Percentiles rank a stretch among this genome's conserved stretches.
Evolutionary conservation across 1,140 invertebrate genomes (phyloP).

Genomic region (Hyles vespertilio): DNA sequence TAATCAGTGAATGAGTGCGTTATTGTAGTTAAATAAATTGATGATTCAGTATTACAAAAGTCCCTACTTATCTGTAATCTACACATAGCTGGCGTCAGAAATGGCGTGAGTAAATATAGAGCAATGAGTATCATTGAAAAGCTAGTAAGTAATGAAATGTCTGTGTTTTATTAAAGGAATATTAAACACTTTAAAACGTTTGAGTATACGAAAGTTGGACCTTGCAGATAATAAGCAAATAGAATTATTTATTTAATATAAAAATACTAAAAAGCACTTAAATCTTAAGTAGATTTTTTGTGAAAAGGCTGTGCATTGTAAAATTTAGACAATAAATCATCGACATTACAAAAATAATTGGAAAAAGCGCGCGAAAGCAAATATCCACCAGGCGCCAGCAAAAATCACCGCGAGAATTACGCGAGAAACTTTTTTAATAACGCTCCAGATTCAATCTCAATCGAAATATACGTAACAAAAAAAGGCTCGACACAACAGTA

Average conservation of each 20-base stretch:
- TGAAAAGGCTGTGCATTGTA: slow-evolving; percentile 5
- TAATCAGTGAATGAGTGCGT: too few relatives aligned
- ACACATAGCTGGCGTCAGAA: too few relatives aligned
- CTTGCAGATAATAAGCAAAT: background rate
- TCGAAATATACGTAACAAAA: slow-evolving; percentile 68
- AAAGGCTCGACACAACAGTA: slow-evolving; percentile 51
- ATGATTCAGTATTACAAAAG: too few relatives aligned
- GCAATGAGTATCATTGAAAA: too few relatives aligned
- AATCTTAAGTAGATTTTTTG: background rate
- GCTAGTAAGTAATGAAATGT: too few relatives aligned
- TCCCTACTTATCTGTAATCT: too few relatives aligned
- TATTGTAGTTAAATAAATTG: too few relatives aligned
- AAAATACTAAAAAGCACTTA: slow-evolving; percentile 9
- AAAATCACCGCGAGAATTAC: slow-evolving; percentile 57
- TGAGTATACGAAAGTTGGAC: background rate
- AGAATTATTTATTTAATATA: background rate
- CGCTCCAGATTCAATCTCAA: slow-evolving; percentile 60
- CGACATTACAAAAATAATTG: slow-evolving; percentile 8
- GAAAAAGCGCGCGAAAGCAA: slow-evolving; percentile 32
- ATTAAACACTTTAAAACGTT: too few relatives aligned
- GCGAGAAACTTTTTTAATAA: slow-evolving; percentile 70
- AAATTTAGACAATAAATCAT: slow-evolving; percentile 33
- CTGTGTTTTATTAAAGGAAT: too few relatives aligned
- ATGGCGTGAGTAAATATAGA: too few relatives aligned
- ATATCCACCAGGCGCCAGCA: slow-evolving; percentile 10